Conservation (phyloP, 2,888 invertebrate species). For the Xestia xanthographa region DNA sequence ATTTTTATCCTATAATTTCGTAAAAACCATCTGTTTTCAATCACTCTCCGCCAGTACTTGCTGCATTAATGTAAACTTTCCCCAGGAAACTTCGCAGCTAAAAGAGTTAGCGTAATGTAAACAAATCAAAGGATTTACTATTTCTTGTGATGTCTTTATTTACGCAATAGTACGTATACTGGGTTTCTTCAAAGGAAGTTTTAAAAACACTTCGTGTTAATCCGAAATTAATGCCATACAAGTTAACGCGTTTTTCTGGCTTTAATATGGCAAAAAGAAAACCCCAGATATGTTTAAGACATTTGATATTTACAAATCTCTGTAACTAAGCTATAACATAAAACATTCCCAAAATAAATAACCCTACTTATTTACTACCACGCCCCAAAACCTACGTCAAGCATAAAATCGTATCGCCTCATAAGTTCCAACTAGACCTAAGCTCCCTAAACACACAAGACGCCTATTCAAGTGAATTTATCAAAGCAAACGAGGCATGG, state of each 20-base stretch:
- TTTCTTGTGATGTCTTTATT: constrained; percentile 67
- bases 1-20: constrained; percentile 32
- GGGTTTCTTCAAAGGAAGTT: constrained; percentile 52
- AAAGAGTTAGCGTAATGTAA: constrained; percentile 55
- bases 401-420: constrained; percentile 11
- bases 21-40: constrained; percentile 55
- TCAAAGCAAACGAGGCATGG: constrained; percentile 56
- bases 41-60: constrained; percentile 46
- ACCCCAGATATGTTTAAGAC: neutral
- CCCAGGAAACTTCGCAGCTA: constrained; percentile 47
- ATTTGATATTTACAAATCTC: neutral
- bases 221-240: constrained; percentile 11
- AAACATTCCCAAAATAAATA: neutral
- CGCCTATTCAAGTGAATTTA: constrained; percentile 50
- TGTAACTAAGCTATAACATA: neutral
- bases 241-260: constrained; percentile 8
- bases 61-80: constrained; percentile 59
- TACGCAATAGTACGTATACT: constrained; percentile 33
- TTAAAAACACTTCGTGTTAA: constrained; percentile 24
- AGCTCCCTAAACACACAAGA: constrained; percentile 43
- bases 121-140: constrained; percentile 67
- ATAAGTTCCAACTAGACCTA: constrained; percentile 39
- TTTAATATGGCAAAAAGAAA: constrained; percentile 10
- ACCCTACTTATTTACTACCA: neutral
- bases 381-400: constrained; percentile 1